Evolutionary conservation across 1,140 invertebrate species (phyloP), one percentile per base, ranked within the genome.

Genomic region (Catajapyx aquilonaris): DNA sequence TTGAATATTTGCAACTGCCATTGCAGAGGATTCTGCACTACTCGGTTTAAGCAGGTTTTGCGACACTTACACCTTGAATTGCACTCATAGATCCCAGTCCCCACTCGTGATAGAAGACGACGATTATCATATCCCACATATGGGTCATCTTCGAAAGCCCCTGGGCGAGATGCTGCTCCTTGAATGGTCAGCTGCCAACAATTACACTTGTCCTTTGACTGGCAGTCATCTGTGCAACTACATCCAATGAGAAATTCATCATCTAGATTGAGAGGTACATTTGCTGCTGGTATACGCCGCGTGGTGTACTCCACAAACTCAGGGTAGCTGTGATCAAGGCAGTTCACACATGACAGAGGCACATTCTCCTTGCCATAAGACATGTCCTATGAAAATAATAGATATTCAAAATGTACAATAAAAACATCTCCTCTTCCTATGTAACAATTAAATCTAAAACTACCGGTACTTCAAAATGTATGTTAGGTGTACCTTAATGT

Each of bases 11-110:
- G n/a, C n/a, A n/a, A n/a, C n/a, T n/a, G n/a, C n/a, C n/a, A n/a
- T n/a, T n/a, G n/a, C n/a, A n/a, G n/a, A n/a, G n/a, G n/a, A n/a
- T n/a, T n/a, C n/a, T n/a, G n/a, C n/a, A n/a, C n/a, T n/a, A n/a
- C n/a, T n/a, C n/a, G n/a, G n/a, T n/a, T n/a, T n/a, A n/a, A n/a
- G n/a, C n/a, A n/a, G n/a, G n/a, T n/a, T n/a, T 31, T 43, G 15
- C 18, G 20, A 34, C 15, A 22, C n/a, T n/a, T n/a, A n/a, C n/a
- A 70, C 66, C 69, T 65, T 0, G 70, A 69, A 59, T 96, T 96
- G 51, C 91, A 97, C 53, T 97, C 91, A 48, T 90, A 95, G 35
- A 97, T 87, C 0, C 88, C 91, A 0, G 85, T 87, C 1, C 77
- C 65, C 1, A 93, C 68, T 16, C 77, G 73, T 46, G 93, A 84